phyloP scores from a whole-genome alignment of 1,140 invertebrate genomes.

The Apis laboriosa region DNA sequence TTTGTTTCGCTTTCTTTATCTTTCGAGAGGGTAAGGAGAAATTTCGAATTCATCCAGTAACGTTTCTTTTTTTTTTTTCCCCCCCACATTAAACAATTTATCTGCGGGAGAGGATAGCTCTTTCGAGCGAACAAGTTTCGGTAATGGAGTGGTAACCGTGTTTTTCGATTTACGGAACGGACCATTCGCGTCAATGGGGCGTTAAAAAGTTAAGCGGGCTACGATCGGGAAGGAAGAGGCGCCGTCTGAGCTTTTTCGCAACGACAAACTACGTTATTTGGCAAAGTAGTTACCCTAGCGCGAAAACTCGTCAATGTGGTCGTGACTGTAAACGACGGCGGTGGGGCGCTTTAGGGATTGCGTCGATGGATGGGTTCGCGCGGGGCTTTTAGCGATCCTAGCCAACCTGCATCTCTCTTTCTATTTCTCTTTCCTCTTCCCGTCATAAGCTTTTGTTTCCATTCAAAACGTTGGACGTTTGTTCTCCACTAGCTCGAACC shows the following conservation, averaged over 20 bases:
- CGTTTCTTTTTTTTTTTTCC: background rate
- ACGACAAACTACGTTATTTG: background rate
- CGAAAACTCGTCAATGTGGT: background rate
- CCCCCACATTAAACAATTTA: background rate
- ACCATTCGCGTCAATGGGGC: background rate
- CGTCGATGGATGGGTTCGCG: constrained; percentile 17
- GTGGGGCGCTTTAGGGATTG: background rate
- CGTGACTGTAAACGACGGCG: background rate
- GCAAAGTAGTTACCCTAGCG: background rate
- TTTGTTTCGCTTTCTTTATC: background rate
- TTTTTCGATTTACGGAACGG: background rate
- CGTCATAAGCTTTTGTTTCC: constrained; percentile 59
- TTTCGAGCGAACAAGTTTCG: background rate
- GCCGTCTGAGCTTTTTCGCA: background rate
- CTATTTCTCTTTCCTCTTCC: background rate
- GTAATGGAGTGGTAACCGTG: background rate
- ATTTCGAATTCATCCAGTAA: background rate
- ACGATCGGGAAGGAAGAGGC: background rate
- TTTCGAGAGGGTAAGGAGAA: background rate
- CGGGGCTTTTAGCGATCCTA: constrained; percentile 37
- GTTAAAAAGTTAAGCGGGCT: background rate
- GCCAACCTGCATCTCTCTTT: background rate
- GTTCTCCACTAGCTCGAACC: constrained; percentile 19
- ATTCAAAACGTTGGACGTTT: constrained; percentile 50
- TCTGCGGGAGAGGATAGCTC: background rate